Evolutionary conservation across 2,797 vertebrate genomes (phyloP), one percentile per base, ranked within the genome.

Genomic region (Ispidina lecontei): DNA sequence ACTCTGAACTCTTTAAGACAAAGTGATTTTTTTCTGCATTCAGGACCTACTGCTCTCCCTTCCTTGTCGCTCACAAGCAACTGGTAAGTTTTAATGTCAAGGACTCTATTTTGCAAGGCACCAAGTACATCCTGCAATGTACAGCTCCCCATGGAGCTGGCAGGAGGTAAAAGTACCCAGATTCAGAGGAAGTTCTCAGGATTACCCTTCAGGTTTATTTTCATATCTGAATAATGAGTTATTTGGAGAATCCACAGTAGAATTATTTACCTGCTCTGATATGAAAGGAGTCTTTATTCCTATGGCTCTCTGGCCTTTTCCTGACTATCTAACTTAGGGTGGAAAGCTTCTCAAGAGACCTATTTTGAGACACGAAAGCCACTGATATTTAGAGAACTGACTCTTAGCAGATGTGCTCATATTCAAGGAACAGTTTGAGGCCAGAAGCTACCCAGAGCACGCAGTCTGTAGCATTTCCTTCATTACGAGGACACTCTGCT

Each of bases 21-120:
- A 88, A 86, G 41, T 60, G 1, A 31, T 59, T 84, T 86, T 86
- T 93, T 94, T 52, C 78, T n/a, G 21, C 60, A 56, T 90, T 91
- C 76, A 83, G 65, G 43, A 71, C 74, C 51, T 6, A 6, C 25
- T 58, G 52, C 20, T 84, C 56, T 47, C 52, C 72, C 25, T 46
- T 84, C 14, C 63, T 60, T 63, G 71, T 84, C 90, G 58, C 80
- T 68, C 74, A 62, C 8, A 73, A 71, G 25, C 16, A 74, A 90
- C 76, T 23, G 58, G 49, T 52, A 82, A 67, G 64, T 81, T 91
- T 82, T 33, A 43, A 68, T 82, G 77, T 86, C 80, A 82, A 35
- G 54, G 71, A 54, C 68, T 83, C 41, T 20, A 1, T 63, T 81
- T 26, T 79, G n/a, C 70, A 64, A 84, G 56, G 41, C 54, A 94